phyloP scores from a whole-genome alignment of 2,113 vertebrate species.

The Cavia aperea region DNA sequence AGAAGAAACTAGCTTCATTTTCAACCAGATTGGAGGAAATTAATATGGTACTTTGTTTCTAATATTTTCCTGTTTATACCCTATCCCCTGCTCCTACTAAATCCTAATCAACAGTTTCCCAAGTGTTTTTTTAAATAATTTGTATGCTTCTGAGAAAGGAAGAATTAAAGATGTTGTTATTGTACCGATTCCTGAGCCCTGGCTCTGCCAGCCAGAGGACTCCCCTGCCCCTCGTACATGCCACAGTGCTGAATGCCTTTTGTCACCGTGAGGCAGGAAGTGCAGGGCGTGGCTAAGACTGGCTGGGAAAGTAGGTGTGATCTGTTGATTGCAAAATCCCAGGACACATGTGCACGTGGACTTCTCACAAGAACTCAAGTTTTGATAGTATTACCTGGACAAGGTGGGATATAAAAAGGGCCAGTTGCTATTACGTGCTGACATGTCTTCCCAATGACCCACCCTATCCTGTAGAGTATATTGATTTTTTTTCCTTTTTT shows the following conservation, averaged over 20 bases:
- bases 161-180: neutral
- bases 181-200: neutral
- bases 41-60: neutral
- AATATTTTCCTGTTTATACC: neutral
- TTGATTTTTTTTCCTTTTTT: neutral
- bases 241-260: neutral
- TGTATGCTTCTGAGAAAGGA: neutral
- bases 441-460: neutral
- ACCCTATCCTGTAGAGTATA: neutral
- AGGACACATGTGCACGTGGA: neutral
- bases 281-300: neutral
- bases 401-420: neutral
- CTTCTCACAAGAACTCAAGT: neutral
- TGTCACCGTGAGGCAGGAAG: neutral
- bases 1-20: neutral
- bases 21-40: neutral
- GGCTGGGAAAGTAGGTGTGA: neutral
- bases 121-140: slow-evolving; percentile 1
- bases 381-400: neutral
- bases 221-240: neutral
- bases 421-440: neutral
- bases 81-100: neutral
- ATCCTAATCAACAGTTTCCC: neutral
- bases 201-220: neutral
- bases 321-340: neutral